Percentiles rank a stretch among this genome's conserved stretches.
Evolutionary conservation across 2,113 vertebrate species (phyloP).

Genomic region (Thalassoma bifasciatum): DNA sequence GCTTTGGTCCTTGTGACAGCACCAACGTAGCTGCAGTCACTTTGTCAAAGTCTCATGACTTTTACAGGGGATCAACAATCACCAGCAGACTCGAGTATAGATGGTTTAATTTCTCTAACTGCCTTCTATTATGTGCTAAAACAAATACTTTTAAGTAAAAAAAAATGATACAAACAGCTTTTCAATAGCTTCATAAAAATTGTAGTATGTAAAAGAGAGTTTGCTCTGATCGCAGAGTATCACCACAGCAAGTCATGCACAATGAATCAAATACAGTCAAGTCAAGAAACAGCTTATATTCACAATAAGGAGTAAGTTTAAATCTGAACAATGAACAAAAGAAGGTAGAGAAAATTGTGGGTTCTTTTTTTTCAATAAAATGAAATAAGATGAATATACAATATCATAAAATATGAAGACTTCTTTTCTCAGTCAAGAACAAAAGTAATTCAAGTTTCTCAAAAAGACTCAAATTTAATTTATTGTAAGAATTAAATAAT

Average conservation of each 20-base stretch:
- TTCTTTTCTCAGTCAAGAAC: too few relatives aligned
- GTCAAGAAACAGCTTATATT: not conserved
- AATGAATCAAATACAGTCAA: not conserved
- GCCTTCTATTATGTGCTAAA: not conserved
- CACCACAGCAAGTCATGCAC: not conserved
- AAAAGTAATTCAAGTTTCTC: too few relatives aligned
- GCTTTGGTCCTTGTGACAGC: slow-evolving; percentile 1
- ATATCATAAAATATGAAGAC: too few relatives aligned
- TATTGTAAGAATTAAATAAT: too few relatives aligned
- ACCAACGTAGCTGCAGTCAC: slow-evolving; percentile 36
- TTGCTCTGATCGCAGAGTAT: not conserved
- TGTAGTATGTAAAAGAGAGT: not conserved
- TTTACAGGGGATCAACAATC: not conserved
- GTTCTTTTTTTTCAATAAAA: too few relatives aligned
- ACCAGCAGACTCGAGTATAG: slow-evolving; percentile 1
- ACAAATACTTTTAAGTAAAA: not conserved
- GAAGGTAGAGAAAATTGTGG: too few relatives aligned
- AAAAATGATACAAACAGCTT: not conserved
- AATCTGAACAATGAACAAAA: too few relatives aligned
- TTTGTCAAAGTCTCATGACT: slow-evolving; percentile 43
- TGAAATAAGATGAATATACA: too few relatives aligned
- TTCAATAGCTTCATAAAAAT: not conserved
- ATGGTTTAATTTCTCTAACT: not conserved
- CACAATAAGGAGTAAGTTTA: too few relatives aligned
- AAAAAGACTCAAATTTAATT: too few relatives aligned